phyloP scores from a whole-genome alignment of 1,140 invertebrate species.

The Lucilia cuprina region DNA sequence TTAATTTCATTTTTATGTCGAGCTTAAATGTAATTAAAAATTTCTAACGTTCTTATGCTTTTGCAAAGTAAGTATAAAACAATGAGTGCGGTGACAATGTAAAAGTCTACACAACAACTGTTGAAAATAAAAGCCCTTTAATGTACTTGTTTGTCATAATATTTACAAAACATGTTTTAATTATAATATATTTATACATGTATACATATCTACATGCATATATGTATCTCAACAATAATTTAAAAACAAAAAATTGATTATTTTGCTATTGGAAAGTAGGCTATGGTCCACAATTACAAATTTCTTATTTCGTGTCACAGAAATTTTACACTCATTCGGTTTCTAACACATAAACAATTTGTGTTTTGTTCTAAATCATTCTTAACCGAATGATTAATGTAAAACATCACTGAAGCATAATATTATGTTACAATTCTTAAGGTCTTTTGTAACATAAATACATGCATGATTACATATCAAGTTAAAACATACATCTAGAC shows the following conservation, averaged over 20 bases:
- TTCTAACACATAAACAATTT: too few relatives aligned
- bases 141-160: too few relatives aligned
- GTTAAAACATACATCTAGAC: background rate
- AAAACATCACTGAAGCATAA: background rate
- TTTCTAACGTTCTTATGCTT: background rate
- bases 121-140: background rate
- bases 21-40: constrained; percentile 4
- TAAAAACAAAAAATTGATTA: too few relatives aligned
- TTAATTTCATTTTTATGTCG: background rate
- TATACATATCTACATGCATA: too few relatives aligned
- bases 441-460: background rate
- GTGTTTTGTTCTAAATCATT: background rate
- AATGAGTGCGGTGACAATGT: background rate
- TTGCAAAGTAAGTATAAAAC: background rate
- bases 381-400: background rate
- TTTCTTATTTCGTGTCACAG: too few relatives aligned
- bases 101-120: background rate
- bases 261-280: too few relatives aligned
- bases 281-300: too few relatives aligned
- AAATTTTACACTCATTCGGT: too few relatives aligned
- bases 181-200: too few relatives aligned
- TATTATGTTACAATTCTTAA: background rate
- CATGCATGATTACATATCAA: background rate
- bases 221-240: too few relatives aligned
- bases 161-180: too few relatives aligned